Conservation (phyloP, 1,140 invertebrate species). For the Amyelois transitella region DNA sequence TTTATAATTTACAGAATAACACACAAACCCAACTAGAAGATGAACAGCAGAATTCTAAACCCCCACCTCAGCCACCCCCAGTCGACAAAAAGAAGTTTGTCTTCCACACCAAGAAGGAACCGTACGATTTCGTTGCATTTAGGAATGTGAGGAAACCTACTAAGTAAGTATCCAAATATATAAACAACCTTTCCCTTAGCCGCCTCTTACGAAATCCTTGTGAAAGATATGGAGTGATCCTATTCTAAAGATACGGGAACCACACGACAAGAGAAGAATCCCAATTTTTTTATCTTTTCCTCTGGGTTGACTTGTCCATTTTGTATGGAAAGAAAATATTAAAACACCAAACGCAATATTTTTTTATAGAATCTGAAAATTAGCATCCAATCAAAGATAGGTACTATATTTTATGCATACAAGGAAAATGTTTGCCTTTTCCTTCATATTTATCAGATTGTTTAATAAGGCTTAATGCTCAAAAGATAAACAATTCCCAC, state of each 20-base stretch:
- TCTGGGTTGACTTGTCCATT: no score
- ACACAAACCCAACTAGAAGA: not conserved
- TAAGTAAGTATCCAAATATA: constrained; percentile 34
- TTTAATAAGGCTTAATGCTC: no score
- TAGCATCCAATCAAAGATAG: not conserved
- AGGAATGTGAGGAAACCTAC: constrained; percentile 39
- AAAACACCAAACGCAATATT: no score
- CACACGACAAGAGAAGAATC: no score
- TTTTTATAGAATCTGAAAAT: not conserved
- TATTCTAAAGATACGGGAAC: no score
- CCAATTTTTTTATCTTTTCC: no score
- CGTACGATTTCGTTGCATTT: constrained; percentile 37
- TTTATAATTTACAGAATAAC: not conserved
- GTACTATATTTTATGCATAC: no score
- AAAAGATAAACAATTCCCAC: no score
- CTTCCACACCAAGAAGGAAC: constrained; percentile 33
- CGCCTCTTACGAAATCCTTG: no score
- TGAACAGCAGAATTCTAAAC: constrained; percentile 15
- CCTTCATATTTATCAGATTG: not conserved
- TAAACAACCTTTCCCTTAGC: no score
- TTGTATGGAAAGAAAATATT: no score
- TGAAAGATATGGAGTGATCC: no score
- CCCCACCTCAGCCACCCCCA: constrained; percentile 30
- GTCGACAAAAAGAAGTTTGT: constrained; percentile 21
- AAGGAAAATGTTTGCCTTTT: not conserved